Percentiles rank a stretch among this genome's conserved stretches.
Evolutionary conservation across 1,140 invertebrate species (phyloP).

Genomic region (Helicoverpa zea): DNA sequence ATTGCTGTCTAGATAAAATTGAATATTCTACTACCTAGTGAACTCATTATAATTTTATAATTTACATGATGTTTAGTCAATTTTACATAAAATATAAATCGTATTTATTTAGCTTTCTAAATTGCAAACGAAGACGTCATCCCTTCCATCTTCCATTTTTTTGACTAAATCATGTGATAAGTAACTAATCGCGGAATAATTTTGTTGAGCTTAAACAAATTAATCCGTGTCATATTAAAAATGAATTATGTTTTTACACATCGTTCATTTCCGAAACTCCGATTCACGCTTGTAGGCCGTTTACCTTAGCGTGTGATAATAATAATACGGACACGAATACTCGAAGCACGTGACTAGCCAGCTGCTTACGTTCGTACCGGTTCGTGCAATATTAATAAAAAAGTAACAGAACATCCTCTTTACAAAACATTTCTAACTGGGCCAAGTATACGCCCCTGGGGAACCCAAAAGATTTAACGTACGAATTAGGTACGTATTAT

Average conservation of each 20-base stretch:
- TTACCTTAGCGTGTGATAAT: conserved; percentile 49
- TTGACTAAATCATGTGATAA: conserved; percentile 1
- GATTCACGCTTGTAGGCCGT: conserved; percentile 31
- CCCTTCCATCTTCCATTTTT: background rate
- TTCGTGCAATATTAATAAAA: conserved; percentile 16
- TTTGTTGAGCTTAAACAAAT: conserved; percentile 5
- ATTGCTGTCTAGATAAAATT: background rate
- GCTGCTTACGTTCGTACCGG: conserved; percentile 36
- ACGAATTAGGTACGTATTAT: background rate
- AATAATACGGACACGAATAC: conserved; percentile 40
- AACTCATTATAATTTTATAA: background rate
- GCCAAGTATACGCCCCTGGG: conserved; percentile 1
- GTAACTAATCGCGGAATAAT: conserved; percentile 5
- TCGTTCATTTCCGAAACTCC: conserved; percentile 17
- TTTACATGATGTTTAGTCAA: too few relatives aligned
- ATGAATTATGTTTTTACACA: conserved; percentile 15
- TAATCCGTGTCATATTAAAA: conserved; percentile 1
- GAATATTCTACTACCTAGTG: too few relatives aligned
- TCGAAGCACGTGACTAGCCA: conserved; percentile 44
- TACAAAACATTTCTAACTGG: background rate
- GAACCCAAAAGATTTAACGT: background rate
- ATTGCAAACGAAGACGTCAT: background rate
- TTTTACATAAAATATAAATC: background rate
- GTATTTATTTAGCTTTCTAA: conserved; percentile 14
- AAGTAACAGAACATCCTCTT: conserved; percentile 22